Conservation (phyloP, 2,113 vertebrate genomes). For the Machaerirhynchus nigripectus region DNA sequence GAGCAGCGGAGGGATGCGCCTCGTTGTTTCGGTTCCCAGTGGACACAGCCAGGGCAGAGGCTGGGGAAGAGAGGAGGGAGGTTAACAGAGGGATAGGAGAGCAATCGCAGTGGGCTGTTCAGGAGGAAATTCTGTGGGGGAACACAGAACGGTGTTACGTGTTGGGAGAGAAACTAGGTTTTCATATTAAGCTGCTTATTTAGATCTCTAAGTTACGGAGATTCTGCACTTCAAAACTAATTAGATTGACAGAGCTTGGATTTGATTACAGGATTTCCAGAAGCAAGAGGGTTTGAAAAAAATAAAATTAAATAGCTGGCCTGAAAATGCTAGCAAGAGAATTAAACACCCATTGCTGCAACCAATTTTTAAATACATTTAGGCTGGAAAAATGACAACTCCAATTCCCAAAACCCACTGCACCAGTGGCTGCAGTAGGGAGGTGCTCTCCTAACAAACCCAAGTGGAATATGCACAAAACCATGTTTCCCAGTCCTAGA, state of each 20-base stretch:
- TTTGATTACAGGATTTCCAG: slow-evolving; percentile 55
- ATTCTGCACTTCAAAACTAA: slow-evolving; percentile 62
- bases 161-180: slow-evolving; percentile 27
- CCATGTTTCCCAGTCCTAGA: neutral
- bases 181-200: slow-evolving; percentile 67
- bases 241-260: slow-evolving; percentile 63
- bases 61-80: neutral
- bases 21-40: fast-evolving
- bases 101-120: neutral
- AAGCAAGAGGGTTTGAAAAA: slow-evolving; percentile 43
- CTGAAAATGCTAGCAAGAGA: slow-evolving; percentile 36
- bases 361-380: slow-evolving; percentile 19
- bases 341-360: slow-evolving; percentile 40
- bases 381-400: neutral
- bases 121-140: neutral
- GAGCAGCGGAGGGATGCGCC: neutral
- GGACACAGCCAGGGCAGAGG: neutral
- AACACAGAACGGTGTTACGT: neutral
- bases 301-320: slow-evolving; percentile 14
- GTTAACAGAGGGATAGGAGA: neutral
- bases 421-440: neutral
- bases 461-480: neutral
- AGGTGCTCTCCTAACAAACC: neutral
- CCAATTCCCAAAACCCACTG: neutral
- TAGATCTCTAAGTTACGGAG: slow-evolving; percentile 49